Base-by-base conservation (phyloP, 2,797 vertebrate genomes). In the Anguilla marmorata region DNA sequence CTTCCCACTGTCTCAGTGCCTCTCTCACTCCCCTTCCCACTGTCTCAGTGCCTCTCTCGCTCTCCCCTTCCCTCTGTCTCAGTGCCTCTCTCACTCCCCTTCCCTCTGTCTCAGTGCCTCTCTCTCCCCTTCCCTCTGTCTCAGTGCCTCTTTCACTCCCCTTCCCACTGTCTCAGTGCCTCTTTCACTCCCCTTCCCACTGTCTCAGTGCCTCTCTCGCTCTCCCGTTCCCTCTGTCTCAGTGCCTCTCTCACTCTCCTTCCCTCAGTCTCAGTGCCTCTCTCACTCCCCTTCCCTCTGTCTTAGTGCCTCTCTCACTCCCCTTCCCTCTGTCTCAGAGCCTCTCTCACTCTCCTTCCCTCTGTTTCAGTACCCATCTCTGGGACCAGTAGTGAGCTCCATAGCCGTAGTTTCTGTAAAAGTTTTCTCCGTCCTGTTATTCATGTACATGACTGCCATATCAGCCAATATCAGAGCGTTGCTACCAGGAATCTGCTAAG, bases 401-500 rank as follows among this genome's bases (percentile, higher is more conserved):
- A 80, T 45, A 12, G 5, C 37, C 7, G 12, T 80, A 45, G 76
- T 19, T 80, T 80, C 33, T 41, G 37, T 21, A 45, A 45, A 41
- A 21, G 12, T 45, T 80, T 80, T 80, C 12, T 74, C 12, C 37
- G 33, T 37, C 9, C 4, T 79, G 33, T 41, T 45, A 2, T 45
- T 7, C 41, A 41, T 45, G 16, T 21, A 80, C 33, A 19, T 41
- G 33, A 45, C 37, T 5, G 33, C 37, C 74, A 41, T 45, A 45
- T 80, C 76, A 80, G 21, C 76, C 33, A 79, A 7, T 21, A 45
- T 76, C 24, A 6, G 19, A 66, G n/a, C 12, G 12, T 14, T 66
- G n/a, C n/a, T 66, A n/a, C 14, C 63, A n/a, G n/a, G n/a, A 66
- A 66, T 27, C 30, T 30, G 27, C 27, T 33, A 89, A 87, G 95